These are phyloP conservation scores for Melanargia galathea DNA, from an alignment of 2,888 invertebrate species.

Conservation along the genomic window DNA sequence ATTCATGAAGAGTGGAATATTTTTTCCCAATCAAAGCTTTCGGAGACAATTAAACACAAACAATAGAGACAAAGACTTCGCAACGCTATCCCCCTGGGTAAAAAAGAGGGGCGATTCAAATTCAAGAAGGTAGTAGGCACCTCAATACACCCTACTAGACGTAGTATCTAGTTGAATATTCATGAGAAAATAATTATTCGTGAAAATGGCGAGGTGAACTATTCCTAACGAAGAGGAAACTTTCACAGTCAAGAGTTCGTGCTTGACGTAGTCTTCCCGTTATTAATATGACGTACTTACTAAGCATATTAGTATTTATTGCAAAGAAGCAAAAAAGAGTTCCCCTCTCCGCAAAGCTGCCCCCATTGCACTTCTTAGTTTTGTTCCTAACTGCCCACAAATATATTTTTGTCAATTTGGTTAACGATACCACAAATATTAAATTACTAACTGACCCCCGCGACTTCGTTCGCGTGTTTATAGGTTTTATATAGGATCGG, in stretches of 20 bases:
- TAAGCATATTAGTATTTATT: neutral
- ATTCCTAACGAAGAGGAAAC: neutral
- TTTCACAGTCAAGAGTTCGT: neutral
- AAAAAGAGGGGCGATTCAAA: neutral
- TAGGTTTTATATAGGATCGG: too few relatives aligned
- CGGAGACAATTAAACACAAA: conserved; percentile 27
- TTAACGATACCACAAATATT: too few relatives aligned
- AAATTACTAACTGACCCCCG: too few relatives aligned
- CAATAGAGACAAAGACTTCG: conserved; percentile 28
- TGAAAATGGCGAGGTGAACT: neutral
- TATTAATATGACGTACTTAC: neutral
- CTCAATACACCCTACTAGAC: conserved; percentile 10
- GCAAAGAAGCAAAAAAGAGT: too few relatives aligned
- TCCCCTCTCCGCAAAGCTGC: too few relatives aligned
- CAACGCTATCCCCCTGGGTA: neutral
- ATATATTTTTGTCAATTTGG: too few relatives aligned
- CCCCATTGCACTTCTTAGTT: too few relatives aligned
- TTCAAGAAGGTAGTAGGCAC: conserved; percentile 1
- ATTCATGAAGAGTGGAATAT: conserved; percentile 3
- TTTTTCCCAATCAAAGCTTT: conserved; percentile 13
- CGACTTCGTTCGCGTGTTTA: too few relatives aligned
- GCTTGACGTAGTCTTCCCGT: neutral
- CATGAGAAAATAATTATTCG: conserved; percentile 21
- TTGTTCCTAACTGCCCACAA: too few relatives aligned
- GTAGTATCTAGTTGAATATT: conserved; percentile 1